Evolutionary conservation across 2,888 invertebrate genomes (phyloP), one percentile per base, ranked within the genome.

Genomic region (Drosophila kokeensis): DNA sequence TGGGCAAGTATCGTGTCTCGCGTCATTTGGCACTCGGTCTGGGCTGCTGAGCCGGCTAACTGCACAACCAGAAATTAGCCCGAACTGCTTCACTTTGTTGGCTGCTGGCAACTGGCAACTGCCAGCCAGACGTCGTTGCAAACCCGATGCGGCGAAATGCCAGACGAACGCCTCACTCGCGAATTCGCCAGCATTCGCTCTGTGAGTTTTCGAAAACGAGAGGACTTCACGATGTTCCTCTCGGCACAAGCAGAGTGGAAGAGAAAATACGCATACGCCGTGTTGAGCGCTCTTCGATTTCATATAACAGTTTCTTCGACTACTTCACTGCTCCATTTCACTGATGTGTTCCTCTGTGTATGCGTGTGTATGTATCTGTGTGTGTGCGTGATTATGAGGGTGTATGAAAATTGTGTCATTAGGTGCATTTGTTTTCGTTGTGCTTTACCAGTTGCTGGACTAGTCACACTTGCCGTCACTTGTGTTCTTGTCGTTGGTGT

Each of bases 371-470:
- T 32, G 32, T 0, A 30, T 49, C 13, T 55, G 36, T 38, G 32
- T 38, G 40, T 40, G 53, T 29, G 36, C 29, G 13, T 42, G 59
- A 54, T 58, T 65, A 54, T 60, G 61, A 71, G 54, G 53, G 74
- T 76, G 69, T 80, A 73, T 76, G 69, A 61, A 87, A 87, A 88
- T 81, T 87, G 89, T 87, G 87, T 87, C 87, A 87, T 87, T 87
- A 87, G 87, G 87, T 89, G 87, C 87, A 88, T 89, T 87, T 87
- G 87, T 88, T 88, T 87, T 88, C 81, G 79, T 84, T 83, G 76
- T 81, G 81, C 87, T 81, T 69, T 69, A 63, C 68, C 69, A 79
- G 53, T 69, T 61, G 69, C 69, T 71, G 65, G 53, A 63, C 72
- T 72, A 76, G 74, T 69, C 81, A 74, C 79, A 66, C 68, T 70